Conservation (phyloP, 2,797 vertebrate genomes). For the Labeo calbasu region DNA sequence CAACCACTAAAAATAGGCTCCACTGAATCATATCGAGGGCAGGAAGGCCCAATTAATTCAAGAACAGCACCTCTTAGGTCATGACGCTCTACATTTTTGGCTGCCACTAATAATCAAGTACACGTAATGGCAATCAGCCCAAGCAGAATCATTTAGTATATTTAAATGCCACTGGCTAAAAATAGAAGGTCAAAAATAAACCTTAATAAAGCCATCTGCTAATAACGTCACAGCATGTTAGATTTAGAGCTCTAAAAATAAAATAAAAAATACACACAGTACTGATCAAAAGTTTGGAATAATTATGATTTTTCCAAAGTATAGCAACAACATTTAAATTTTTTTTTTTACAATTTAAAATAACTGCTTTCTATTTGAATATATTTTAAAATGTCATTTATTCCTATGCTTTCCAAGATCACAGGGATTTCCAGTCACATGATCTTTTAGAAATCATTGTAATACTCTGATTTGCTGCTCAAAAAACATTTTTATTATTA, state of each 20-base stretch:
- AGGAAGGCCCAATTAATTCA: conserved; percentile 14
- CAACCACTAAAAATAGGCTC: conserved; percentile 27
- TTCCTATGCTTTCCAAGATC: too few relatives aligned
- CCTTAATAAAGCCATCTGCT: background rate
- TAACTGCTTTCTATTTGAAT: too few relatives aligned
- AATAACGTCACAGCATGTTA: background rate
- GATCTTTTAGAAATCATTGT: too few relatives aligned
- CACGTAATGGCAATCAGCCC: conserved; percentile 28
- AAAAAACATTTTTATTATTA: too few relatives aligned
- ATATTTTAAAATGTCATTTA: too few relatives aligned
- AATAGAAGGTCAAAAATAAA: conserved; percentile 2
- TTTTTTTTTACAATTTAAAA: too few relatives aligned
- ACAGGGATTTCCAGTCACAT: too few relatives aligned
- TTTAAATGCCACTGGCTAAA: conserved; percentile 9
- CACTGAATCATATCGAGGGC: background rate
- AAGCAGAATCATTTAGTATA: background rate
- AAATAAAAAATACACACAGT: background rate
- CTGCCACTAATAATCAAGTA: conserved; percentile 2
- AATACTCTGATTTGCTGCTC: too few relatives aligned
- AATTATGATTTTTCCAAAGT: too few relatives aligned
- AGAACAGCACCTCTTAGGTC: background rate
- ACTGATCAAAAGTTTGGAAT: background rate
- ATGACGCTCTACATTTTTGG: conserved; percentile 14
- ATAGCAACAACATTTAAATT: too few relatives aligned
- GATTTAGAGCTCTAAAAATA: too few relatives aligned